A percentile compares a stretch with the other conserved stretches of the same genome.
phyloP scores from a whole-genome alignment of 2,797 vertebrate genomes.

The Serranus cabrilla region DNA sequence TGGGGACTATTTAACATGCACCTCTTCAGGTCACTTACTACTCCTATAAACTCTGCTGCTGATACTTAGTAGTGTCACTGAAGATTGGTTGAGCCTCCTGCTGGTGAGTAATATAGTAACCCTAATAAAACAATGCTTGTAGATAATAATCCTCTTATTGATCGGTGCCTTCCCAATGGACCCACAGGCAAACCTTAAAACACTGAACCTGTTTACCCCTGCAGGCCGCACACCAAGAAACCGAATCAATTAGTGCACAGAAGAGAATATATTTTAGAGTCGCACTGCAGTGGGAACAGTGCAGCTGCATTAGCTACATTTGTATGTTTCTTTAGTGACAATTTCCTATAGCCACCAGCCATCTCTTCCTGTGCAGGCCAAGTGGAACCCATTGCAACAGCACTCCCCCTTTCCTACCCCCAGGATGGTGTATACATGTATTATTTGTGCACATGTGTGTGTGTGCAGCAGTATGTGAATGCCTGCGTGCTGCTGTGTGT shows the following conservation, averaged over 20 bases:
- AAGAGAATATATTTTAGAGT: constrained; percentile 12
- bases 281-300: constrained; percentile 9
- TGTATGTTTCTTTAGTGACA: constrained; percentile 39
- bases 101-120: constrained; percentile 23
- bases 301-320: constrained; percentile 15
- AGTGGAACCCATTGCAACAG: constrained; percentile 49
- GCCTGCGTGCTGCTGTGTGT: constrained; percentile 27
- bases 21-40: constrained; percentile 2
- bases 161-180: constrained; percentile 22
- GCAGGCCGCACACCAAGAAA: constrained; percentile 28
- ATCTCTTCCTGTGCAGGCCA: constrained; percentile 39
- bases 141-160: constrained; percentile 52
- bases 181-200: constrained; percentile 20
- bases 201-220: constrained; percentile 32
- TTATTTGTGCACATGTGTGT: constrained; percentile 14
- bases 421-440: constrained; percentile 44
- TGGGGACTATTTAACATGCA: constrained; percentile 13
- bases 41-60: neutral
- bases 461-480: constrained; percentile 21
- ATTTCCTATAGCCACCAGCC: constrained; percentile 36
- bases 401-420: constrained; percentile 37
- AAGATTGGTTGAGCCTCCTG: constrained; percentile 14
- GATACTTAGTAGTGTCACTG: neutral
- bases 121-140: constrained; percentile 19
- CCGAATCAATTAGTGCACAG: constrained; percentile 52